phyloP scores from a whole-genome alignment of 1,140 invertebrate species.

The Muscidifurax raptorellus region DNA sequence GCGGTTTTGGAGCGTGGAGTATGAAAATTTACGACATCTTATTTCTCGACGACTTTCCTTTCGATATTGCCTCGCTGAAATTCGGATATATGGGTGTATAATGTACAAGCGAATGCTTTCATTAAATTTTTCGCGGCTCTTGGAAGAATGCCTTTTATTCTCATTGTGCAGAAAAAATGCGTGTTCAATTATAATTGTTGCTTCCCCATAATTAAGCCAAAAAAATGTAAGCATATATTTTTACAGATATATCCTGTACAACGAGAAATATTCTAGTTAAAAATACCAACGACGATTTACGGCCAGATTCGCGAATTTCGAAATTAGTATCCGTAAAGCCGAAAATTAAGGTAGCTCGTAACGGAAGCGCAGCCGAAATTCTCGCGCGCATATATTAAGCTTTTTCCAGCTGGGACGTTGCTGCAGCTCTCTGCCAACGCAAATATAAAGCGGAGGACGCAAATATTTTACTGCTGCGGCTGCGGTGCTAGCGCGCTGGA shows the following conservation, averaged over 20 bases:
- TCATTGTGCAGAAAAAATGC: too few species aligned
- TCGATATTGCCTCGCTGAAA: neutral
- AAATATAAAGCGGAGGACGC: constrained; percentile 35
- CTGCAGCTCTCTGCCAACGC: constrained; percentile 7
- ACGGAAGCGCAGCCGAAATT: neutral
- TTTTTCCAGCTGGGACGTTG: neutral
- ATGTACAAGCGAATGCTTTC: neutral
- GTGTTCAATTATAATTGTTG: too few species aligned
- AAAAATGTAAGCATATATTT: too few species aligned
- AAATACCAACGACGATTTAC: too few species aligned
- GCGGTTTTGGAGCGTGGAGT: neutral
- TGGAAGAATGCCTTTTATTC: too few species aligned
- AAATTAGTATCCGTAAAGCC: too few species aligned
- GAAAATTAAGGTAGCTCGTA: too few species aligned
- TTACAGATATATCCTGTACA: too few species aligned
- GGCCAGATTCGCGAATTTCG: too few species aligned
- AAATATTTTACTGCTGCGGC: constrained; percentile 26
- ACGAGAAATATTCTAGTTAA: too few species aligned
- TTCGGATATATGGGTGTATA: neutral
- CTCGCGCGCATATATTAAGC: neutral
- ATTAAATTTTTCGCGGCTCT: too few species aligned
- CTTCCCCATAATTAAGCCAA: too few species aligned
- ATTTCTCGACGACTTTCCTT: neutral
- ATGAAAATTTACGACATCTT: neutral
- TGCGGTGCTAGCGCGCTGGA: neutral